These are phyloP conservation scores for Drosophila sucinea DNA, from an alignment of 1,140 invertebrate species.

Conservation along the genomic window DNA sequence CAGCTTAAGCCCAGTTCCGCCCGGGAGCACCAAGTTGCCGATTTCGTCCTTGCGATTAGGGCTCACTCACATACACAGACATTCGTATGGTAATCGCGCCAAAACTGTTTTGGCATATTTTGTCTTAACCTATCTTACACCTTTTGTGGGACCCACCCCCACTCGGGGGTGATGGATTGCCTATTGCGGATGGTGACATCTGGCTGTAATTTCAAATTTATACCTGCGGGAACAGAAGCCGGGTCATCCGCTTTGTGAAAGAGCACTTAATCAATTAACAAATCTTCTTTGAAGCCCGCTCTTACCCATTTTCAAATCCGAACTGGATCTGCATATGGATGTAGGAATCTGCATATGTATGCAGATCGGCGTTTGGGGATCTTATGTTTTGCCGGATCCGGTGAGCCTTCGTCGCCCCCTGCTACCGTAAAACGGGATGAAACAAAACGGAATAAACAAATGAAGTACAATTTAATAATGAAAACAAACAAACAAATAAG, in stretches of 20 bases:
- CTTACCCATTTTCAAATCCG: background rate
- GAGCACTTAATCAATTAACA: slow-evolving; percentile 47
- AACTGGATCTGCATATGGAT: slow-evolving; percentile 1
- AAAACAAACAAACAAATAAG: slow-evolving; percentile 64
- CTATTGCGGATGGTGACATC: slow-evolving; percentile 8
- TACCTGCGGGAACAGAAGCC: slow-evolving; percentile 15
- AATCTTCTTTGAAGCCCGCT: slow-evolving; percentile 29
- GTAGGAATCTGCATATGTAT: background rate
- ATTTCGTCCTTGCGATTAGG: background rate
- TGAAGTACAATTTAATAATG: slow-evolving; percentile 68
- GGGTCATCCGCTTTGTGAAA: slow-evolving; percentile 2
- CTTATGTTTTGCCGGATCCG: background rate
- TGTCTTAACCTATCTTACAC: slow-evolving; percentile 13
- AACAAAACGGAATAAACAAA: slow-evolving; percentile 55
- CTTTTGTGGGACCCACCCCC: slow-evolving; percentile 1
- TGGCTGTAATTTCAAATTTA: slow-evolving; percentile 15
- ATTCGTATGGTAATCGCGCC: background rate
- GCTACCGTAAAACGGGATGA: slow-evolving; percentile 20
- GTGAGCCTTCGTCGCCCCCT: background rate
- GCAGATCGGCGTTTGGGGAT: background rate
- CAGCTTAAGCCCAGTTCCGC: background rate
- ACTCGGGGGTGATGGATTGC: background rate
- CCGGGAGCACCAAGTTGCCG: background rate
- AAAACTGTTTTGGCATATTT: slow-evolving; percentile 5
- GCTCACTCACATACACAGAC: background rate